Percentiles rank a stretch among this genome's conserved stretches.
phyloP scores from a whole-genome alignment of 2,113 vertebrate species.

The Platichthys stellatus region DNA sequence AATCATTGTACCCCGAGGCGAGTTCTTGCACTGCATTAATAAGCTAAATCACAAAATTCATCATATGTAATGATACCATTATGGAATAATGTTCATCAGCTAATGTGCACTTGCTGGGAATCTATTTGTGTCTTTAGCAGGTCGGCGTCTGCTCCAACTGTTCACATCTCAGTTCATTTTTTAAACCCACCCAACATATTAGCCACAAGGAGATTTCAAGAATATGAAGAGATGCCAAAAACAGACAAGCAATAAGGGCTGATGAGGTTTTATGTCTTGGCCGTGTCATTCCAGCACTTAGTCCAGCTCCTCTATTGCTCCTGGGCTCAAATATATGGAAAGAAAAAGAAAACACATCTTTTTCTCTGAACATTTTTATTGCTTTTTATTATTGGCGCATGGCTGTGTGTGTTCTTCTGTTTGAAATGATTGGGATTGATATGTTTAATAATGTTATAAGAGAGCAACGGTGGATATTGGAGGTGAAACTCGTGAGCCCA shows the following conservation, averaged over 20 bases:
- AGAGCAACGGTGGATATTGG: conserved; percentile 41
- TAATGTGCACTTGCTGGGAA: conserved; percentile 66
- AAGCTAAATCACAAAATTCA: conserved; percentile 70
- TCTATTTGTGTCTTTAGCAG: conserved; percentile 65
- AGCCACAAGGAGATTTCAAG: conserved; percentile 57
- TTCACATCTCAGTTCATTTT: conserved; percentile 55
- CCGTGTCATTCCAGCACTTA: conserved; percentile 41
- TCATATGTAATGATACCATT: conserved; percentile 76
- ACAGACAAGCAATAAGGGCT: conserved; percentile 67
- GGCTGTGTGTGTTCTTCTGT: conserved; percentile 41
- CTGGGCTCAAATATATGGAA: conserved; percentile 70
- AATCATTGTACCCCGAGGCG: conserved; percentile 34
- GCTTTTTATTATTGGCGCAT: conserved; percentile 75
- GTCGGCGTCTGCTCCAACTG: conserved; percentile 56
- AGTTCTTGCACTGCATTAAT: conserved; percentile 68
- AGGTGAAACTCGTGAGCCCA: conserved; percentile 12
- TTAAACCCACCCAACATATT: conserved; percentile 51
- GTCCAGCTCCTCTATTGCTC: conserved; percentile 56
- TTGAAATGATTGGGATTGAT: conserved; percentile 1
- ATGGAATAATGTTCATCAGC: conserved; percentile 74
- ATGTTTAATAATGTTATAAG: conserved; percentile 27
- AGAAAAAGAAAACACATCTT: conserved; percentile 58
- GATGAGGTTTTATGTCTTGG: conserved; percentile 74
- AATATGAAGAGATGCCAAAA: conserved; percentile 69
- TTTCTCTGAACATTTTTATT: conserved; percentile 64